Conservation (phyloP, 2,797 vertebrate genomes). For the Eulemur albifrons region DNA sequence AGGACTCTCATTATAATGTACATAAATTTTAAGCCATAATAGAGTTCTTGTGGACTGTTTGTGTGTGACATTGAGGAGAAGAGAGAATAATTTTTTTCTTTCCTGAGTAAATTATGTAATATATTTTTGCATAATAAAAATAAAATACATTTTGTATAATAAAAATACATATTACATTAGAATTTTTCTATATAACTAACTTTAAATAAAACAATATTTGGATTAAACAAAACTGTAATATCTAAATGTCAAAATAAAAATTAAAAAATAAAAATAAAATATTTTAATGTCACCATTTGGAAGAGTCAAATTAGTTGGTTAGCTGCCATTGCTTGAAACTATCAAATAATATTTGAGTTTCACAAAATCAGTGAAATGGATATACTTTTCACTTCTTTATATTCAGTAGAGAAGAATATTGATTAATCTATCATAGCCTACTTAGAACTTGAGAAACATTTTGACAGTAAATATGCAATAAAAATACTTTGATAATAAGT, state of each 20-base stretch:
- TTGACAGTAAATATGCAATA: background rate
- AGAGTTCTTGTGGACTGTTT: background rate
- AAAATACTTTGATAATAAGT: background rate
- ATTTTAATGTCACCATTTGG: background rate
- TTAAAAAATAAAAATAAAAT: background rate
- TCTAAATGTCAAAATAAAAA: background rate
- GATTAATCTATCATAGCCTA: background rate
- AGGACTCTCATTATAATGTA: background rate
- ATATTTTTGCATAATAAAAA: background rate
- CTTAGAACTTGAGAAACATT: background rate
- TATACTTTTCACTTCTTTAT: background rate
- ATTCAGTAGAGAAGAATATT: background rate
- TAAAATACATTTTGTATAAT: background rate
- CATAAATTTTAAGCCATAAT: background rate
- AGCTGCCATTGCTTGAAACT: background rate
- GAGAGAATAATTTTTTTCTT: background rate
- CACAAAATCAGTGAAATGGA: background rate
- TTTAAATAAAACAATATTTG: background rate
- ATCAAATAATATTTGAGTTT: background rate
- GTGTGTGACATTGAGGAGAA: background rate
- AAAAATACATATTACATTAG: background rate
- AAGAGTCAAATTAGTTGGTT: background rate
- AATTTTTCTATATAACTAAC: background rate
- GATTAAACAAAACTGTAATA: background rate
- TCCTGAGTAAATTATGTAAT: background rate